Evolutionary conservation across 2,113 vertebrate genomes (phyloP).

Genomic region (Riparia riparia): DNA sequence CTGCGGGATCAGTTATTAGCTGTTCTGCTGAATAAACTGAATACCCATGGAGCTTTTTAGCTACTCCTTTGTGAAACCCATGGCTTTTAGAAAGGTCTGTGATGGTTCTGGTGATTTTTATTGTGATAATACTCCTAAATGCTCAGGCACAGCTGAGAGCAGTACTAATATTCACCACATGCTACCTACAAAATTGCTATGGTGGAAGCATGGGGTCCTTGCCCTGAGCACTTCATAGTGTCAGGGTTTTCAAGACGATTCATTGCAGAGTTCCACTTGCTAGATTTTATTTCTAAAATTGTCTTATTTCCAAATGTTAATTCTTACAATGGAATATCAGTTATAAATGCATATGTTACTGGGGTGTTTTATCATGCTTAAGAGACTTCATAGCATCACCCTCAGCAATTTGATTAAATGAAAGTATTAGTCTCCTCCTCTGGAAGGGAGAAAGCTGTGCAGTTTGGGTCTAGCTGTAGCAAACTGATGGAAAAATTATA

Average conservation of each 20-base stretch:
- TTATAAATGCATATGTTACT: conserved; percentile 17
- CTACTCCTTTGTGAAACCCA: conserved; percentile 43
- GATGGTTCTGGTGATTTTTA: conserved; percentile 49
- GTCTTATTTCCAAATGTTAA: conserved; percentile 42
- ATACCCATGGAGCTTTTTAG: conserved; percentile 39
- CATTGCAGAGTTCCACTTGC: not conserved
- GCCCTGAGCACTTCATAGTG: conserved; percentile 8
- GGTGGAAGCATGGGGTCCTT: conserved; percentile 22
- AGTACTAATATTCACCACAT: conserved; percentile 14
- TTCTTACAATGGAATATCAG: conserved; percentile 8
- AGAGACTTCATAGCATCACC: conserved; percentile 25
- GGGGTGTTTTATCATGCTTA: conserved; percentile 36
- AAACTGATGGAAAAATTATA: conserved; percentile 1
- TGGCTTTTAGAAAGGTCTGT: conserved; percentile 40
- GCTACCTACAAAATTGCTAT: not conserved
- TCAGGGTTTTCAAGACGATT: not conserved
- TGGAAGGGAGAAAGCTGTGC: not conserved
- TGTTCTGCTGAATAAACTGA: conserved; percentile 56
- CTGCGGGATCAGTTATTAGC: conserved; percentile 17
- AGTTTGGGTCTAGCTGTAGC: not conserved
- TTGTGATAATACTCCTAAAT: conserved; percentile 46
- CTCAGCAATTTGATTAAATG: conserved; percentile 5
- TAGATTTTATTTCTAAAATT: not conserved
- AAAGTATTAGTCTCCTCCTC: conserved; percentile 17
- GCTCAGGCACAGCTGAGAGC: not conserved